Evolutionary conservation across 1,140 invertebrate species (phyloP), one percentile per base, ranked within the genome.

Genomic region (Euwallacea fornicatus): DNA sequence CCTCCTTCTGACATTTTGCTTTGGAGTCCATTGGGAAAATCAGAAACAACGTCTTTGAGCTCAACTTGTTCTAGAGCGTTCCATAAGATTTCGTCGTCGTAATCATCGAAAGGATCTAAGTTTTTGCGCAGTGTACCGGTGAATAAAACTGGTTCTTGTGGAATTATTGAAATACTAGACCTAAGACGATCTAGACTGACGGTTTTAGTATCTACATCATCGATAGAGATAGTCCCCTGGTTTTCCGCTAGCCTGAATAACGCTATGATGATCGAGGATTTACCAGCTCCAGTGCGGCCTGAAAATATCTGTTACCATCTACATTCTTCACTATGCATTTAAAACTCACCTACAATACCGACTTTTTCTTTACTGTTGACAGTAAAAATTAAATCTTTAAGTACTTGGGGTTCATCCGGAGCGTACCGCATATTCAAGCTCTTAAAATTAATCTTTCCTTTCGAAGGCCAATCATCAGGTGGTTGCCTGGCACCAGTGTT

Each of bases 141-240:
- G 79, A 96, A 96, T 0, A 96, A 82, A 0, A 95, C 88, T 0
- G 93, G 92, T 67, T 89, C 90, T 81, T 96, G 93, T 4, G 94
- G 94, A 73, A 95, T 93, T 46, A 94, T 93, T 0, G 91, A 89
- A 8, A 96, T 88, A 68, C 86, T 86, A 0, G 85, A 85, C 58
- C 94, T 83, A 0, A 96, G 81, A n/a, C 89, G 85, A 61, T 88
- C 85, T 10, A 95, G 79, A 0, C 87, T 85, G 44, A 95, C 80
- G 2, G 76, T 80, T 6, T 83, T 82, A 0, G 88, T 90, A 71
- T 93, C 85, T 0, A 89, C 80, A 8, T 81, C 86, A 79, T 95
- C 94, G 58, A 96, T 90, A 53, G 83, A 80, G 42, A 95, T 90
- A 10, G 86, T 80, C 0, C 91, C 92, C 46, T 88, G 86, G 7